Percentiles rank a stretch among this genome's conserved stretches.
These are phyloP conservation scores for Sorex araneus DNA, from an alignment of 2,113 vertebrate genomes.

Conservation along the genomic window DNA sequence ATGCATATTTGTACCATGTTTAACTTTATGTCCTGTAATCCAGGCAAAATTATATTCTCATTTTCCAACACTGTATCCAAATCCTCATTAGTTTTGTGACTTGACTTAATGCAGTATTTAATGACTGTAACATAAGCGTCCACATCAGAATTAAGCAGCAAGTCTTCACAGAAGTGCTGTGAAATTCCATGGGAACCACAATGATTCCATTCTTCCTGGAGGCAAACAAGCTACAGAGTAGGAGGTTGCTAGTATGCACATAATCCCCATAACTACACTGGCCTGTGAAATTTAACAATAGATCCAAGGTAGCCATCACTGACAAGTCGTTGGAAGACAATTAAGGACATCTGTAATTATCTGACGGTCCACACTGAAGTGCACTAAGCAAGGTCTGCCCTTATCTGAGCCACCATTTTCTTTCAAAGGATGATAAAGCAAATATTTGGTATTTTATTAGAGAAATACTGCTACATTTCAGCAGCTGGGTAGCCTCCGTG, in stretches of 20 bases:
- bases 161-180: conserved; percentile 65
- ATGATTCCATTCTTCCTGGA: conserved; percentile 62
- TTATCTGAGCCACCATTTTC: not conserved
- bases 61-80: conserved; percentile 68
- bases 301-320: no score
- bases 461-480: conserved; percentile 3
- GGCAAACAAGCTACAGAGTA: not conserved
- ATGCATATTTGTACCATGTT: conserved; percentile 58
- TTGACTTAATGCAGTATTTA: conserved; percentile 79
- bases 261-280: not conserved
- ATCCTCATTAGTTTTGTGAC: conserved; percentile 70
- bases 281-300: no score
- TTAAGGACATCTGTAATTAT: not conserved
- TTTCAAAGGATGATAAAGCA: conserved; percentile 56
- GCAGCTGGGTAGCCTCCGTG: not conserved
- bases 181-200: conserved; percentile 72
- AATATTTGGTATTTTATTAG: conserved; percentile 32
- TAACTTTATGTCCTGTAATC: conserved; percentile 66
- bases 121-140: conserved; percentile 64
- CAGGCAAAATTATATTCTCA: conserved; percentile 73
- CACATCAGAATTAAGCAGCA: conserved; percentile 73
- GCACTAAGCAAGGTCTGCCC: not conserved
- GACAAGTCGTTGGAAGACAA: not conserved
- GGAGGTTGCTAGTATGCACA: not conserved
- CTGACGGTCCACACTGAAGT: not conserved